Conservation (phyloP, 2,888 invertebrate genomes). For the Drosophila peninsularis region DNA sequence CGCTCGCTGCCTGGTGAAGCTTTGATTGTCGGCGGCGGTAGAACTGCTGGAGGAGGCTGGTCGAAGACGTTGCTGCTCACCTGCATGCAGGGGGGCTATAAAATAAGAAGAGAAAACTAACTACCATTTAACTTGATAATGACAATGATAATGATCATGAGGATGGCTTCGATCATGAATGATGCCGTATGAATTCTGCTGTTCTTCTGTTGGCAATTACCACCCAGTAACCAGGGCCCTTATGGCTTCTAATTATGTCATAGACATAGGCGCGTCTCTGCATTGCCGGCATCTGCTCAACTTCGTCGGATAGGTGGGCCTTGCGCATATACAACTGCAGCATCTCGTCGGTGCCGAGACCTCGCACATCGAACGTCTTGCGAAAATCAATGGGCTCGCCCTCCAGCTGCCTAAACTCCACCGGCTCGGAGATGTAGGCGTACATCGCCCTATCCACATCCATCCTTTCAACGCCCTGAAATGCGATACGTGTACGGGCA, state of each 20-base stretch:
- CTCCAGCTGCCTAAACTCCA: constrained; percentile 75
- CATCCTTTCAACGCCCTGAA: constrained; percentile 58
- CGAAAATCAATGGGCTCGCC: constrained; percentile 75
- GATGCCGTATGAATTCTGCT: background rate
- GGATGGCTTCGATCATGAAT: background rate
- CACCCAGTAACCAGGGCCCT: constrained; percentile 82
- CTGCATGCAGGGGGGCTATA: constrained; percentile 70
- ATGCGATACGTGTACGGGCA: constrained; percentile 44
- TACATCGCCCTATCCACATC: constrained; percentile 59
- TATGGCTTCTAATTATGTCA: constrained; percentile 81
- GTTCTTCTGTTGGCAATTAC: constrained; percentile 53
- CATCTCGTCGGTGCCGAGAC: constrained; percentile 77
- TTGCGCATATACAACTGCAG: constrained; percentile 77
- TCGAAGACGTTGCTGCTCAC: constrained; percentile 64
- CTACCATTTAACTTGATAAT: constrained; percentile 19
- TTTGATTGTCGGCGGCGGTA: constrained; percentile 59
- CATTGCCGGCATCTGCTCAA: constrained; percentile 69
- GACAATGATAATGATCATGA: constrained; percentile 5
- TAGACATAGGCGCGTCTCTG: constrained; percentile 80
- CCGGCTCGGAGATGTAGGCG: constrained; percentile 75
- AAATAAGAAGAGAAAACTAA: constrained; percentile 13
- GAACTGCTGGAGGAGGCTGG: constrained; percentile 63
- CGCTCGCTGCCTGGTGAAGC: constrained; percentile 40
- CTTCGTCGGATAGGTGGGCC: constrained; percentile 74
- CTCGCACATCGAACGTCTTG: constrained; percentile 81